Percentiles rank a stretch among this genome's conserved stretches.
Evolutionary conservation across 1,140 invertebrate species (phyloP).

Genomic region (Heterodera schachtii): DNA sequence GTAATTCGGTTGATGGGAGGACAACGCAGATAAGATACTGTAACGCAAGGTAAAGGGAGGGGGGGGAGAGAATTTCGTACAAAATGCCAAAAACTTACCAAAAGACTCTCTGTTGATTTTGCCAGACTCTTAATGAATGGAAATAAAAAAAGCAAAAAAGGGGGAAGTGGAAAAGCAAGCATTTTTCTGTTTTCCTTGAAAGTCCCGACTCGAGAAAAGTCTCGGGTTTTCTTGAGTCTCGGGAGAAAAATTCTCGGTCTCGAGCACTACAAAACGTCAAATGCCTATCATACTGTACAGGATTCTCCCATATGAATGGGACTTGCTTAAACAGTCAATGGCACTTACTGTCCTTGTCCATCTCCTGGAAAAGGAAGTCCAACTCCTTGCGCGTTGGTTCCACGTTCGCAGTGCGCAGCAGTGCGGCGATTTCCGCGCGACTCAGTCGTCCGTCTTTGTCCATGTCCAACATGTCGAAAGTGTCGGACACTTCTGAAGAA

Average conservation of each 20-base stretch:
- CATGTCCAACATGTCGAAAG: constrained; percentile 61
- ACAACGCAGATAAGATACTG: constrained; percentile 54
- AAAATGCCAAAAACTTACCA: neutral
- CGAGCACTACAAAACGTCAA: no score
- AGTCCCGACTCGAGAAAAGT: no score
- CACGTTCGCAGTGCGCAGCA: constrained; percentile 56
- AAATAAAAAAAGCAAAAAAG: constrained; percentile 21
- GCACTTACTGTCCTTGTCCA: constrained; percentile 58
- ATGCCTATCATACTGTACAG: no score
- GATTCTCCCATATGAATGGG: no score
- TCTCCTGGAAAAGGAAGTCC: constrained; percentile 62
- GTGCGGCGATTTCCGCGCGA: constrained; percentile 56
- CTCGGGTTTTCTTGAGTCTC: no score
- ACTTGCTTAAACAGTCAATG: neutral
- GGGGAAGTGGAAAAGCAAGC: neutral
- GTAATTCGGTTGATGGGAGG: constrained; percentile 59
- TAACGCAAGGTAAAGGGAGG: neutral
- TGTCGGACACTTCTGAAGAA: constrained; percentile 54
- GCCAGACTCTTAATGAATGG: constrained; percentile 54
- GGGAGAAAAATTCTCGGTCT: no score
- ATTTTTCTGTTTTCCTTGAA: no score
- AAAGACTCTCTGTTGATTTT: constrained; percentile 63
- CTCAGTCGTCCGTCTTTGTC: constrained; percentile 59
- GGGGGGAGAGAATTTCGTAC: neutral
- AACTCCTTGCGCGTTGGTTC: constrained; percentile 61